Conservation (phyloP, 2,113 vertebrate genomes). For the Megaceryle torquata region DNA sequence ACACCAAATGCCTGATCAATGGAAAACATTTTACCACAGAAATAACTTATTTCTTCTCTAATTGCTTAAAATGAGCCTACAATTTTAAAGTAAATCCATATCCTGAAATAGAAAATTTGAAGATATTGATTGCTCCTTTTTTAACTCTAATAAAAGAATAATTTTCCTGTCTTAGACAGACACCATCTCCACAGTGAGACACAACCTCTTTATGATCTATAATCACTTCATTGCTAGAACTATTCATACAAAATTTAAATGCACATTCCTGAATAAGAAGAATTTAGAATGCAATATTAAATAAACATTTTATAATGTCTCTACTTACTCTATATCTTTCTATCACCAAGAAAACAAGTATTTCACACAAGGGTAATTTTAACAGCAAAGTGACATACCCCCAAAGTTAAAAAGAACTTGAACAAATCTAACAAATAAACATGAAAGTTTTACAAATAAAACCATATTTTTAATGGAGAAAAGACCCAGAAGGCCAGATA, state of each 20-base stretch:
- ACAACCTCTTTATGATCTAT: not conserved
- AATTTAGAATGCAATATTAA: not conserved
- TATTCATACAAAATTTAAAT: not conserved
- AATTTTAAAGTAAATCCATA: constrained; percentile 49
- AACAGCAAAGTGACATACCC: not conserved
- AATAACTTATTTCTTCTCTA: constrained; percentile 26
- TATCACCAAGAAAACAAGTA: not conserved
- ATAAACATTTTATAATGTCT: not conserved
- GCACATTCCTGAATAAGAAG: not conserved
- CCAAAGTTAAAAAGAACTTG: not conserved
- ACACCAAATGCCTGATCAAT: constrained; percentile 39
- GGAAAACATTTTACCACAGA: constrained; percentile 33
- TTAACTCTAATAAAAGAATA: constrained; percentile 31
- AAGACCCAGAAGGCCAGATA: not conserved
- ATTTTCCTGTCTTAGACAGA: constrained; percentile 18
- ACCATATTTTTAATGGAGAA: not conserved
- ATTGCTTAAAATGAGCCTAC: constrained; percentile 38
- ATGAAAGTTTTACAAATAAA: not conserved
- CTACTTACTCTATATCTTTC: not conserved
- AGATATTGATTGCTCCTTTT: constrained; percentile 32
- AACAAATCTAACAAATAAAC: not conserved
- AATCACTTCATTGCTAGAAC: not conserved
- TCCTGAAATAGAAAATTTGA: constrained; percentile 37
- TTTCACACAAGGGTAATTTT: not conserved
- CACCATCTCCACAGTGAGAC: not conserved